phyloP scores from a whole-genome alignment of 2,797 vertebrate genomes.

The Acestrorhynchus altus region DNA sequence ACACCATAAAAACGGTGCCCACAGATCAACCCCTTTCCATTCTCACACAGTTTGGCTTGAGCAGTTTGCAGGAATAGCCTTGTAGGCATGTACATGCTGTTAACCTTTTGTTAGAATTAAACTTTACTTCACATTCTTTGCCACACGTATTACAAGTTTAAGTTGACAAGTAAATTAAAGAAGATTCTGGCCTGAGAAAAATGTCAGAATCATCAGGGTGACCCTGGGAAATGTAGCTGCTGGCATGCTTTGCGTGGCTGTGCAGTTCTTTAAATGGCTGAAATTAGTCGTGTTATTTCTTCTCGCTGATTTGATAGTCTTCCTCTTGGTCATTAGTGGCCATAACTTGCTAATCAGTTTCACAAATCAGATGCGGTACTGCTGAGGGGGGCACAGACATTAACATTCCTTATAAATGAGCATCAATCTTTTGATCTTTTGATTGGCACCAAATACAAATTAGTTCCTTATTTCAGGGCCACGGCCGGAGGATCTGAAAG shows the following conservation, averaged over 20 bases:
- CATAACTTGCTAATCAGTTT: slow-evolving; percentile 48
- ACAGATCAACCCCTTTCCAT: neutral
- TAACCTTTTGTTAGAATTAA: neutral
- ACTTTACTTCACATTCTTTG: neutral
- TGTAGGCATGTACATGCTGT: neutral
- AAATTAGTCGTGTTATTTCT: slow-evolving; percentile 47
- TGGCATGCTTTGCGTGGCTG: slow-evolving; percentile 20
- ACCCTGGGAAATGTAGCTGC: slow-evolving; percentile 8
- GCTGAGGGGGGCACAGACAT: slow-evolving; percentile 37
- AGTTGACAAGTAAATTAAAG: slow-evolving; percentile 5
- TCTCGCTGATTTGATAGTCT: slow-evolving; percentile 46
- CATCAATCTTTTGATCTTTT: slow-evolving; percentile 49
- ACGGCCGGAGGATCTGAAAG: slow-evolving; percentile 20
- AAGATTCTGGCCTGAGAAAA: neutral
- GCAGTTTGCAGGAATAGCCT: neutral
- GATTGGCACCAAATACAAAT: slow-evolving; percentile 47
- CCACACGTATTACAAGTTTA: neutral
- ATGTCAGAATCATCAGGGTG: slow-evolving; percentile 3
- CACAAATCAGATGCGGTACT: slow-evolving; percentile 25
- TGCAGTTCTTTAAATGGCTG: slow-evolving; percentile 48
- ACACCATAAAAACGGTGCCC: no score
- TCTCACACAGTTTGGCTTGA: neutral
- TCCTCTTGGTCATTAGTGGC: slow-evolving; percentile 48
- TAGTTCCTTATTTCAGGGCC: slow-evolving; percentile 20
- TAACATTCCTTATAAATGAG: slow-evolving; percentile 50